Base-by-base conservation (phyloP, 2,113 vertebrate genomes). In the Garra rufa region DNA sequence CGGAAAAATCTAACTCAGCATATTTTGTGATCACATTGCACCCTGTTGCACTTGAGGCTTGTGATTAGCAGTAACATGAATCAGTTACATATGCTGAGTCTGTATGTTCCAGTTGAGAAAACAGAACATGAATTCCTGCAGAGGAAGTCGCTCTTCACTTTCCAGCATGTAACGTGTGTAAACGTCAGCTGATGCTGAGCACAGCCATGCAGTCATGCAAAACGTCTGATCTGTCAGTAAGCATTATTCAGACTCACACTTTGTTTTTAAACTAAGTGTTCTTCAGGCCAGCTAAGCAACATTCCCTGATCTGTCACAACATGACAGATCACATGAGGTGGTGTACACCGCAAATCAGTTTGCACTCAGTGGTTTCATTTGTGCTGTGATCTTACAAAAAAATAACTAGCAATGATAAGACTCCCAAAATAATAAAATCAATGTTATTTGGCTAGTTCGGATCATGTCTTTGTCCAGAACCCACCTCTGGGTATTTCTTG, bases 401-500 rank as follows among this genome's bases (percentile, higher is more conserved):
- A n/a, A 14, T 15, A 0, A 11, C 19, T 3, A 41, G 30, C 65
- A 69, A 11, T 34, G 9, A 44, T 71, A 43, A 43, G 67, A 43
- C 38, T 4, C 17, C 41, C 8, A 24, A n/a, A 48, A 73, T 43
- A 43, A 71, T 43, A 24, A 44, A 43, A 3, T 4, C 14, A 1
- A 19, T n/a, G 15, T 50, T 65, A 4, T 61, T 26, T 77, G 63
- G 26, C 11, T 11, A 1, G 61, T 26, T 43, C 8, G 3, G 21
- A 9, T 57, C 3, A 57, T 15, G 28, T 48, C 30, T 69, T 8
- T 73, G n/a, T 71, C 19, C 1, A 44, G 4, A 13, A 67, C 94
- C 94, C 93, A 99, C 98, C 96, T 97, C 95, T 0, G 98, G 98
- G 87, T 96, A 96, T 93, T 99, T 99, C 94, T 99, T 99, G 92